Base-by-base conservation (phyloP, 2,113 vertebrate species). In the Capreolus pygargus region DNA sequence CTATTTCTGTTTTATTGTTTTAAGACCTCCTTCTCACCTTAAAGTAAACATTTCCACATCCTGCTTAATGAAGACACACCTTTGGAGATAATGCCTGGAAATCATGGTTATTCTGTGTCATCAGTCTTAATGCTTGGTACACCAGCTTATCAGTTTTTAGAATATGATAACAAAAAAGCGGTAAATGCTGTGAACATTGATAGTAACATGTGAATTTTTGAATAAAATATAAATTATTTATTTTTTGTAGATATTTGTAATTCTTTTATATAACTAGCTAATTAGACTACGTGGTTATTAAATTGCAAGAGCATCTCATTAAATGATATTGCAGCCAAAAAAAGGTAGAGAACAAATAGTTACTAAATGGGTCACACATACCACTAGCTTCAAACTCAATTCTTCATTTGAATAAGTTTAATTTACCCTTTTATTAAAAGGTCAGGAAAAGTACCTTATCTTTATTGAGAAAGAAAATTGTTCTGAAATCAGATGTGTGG, bases 11-110 rank as follows among this genome's bases (percentile, higher is more conserved):
- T 98, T 88, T 91, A 94, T 96, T 98, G 91, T 95, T 96, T 96
- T 50, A 95, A 96, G 86, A 67, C 6, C 45, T 94, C 23, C 27
- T 67, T 96, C 94, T 98, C 84, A 95, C 60, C 89, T 97, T 94
- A 93, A 96, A 94, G 61, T 89, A 96, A 98, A 96, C 28, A 95
- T 96, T 96, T 89, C 55, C 61, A 97, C 94, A 92, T 96, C 96
- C 95, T 97, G 96, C 57, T 81, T 55, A 12, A 94, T 25, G 15
- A 78, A 94, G 81, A 95, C 57, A 90, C 30, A 4, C 83, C 84
- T 96, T 91, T 58, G 23, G 67, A 84, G 70, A 98, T 95, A 95
- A 96, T 94, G 95, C 91, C 70, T 94, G 92, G 96, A 98, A 97
- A 96, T 92, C 8, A 91, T 3, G 14, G 15, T 76, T 87, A 52